Base-by-base conservation (phyloP, 2,797 vertebrate genomes). In the Malurus splendens region DNA sequence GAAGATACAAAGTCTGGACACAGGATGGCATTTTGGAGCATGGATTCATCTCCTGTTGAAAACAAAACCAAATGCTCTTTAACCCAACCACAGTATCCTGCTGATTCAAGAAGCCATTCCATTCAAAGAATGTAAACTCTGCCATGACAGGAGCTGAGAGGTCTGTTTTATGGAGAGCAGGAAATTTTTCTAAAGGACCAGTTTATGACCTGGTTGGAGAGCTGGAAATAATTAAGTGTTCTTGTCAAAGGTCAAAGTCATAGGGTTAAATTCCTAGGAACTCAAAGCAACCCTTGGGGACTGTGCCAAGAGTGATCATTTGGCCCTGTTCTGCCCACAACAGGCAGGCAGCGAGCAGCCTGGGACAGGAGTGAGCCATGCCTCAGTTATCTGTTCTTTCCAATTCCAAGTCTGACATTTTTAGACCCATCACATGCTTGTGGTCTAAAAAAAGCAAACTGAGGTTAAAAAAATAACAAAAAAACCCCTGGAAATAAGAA, bases 191-290 rank as follows among this genome's bases (percentile, higher is more conserved):
- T 45, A 85, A 94, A 89, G 72, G 57, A 48, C 22, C 42, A 39
- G 57, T 87, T 94, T 90, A 95, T 75, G 91, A 91, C 92, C 86
- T 70, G 45, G 76, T 75, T 90, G 30, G 59, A 94, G 70, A 92
- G 84, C 94, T 95, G 95, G 94, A 95, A 96, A 92, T 93, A 95
- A 95, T 95, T 94, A 95, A 93, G 79, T 89, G 92, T 87, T 92
- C 91, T 79, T 89, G 95, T 95, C 94, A 95, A 92, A 90, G 95
- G 93, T 93, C 92, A 95, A 95, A 96, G 90, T 73, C 80, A 87
- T 33, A 87, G 90, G 93, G 93, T 95, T 94, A 95, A 95, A 95
- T 95, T 94, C 91, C 93, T 92, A 57, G 59, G 67, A 90, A 89
- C 51, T 88, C 90, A 72, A 94, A 95, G 90, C 90, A 93, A 55